Conservation (phyloP, 1,140 invertebrate species). For the Lutraria rhynchaena region DNA sequence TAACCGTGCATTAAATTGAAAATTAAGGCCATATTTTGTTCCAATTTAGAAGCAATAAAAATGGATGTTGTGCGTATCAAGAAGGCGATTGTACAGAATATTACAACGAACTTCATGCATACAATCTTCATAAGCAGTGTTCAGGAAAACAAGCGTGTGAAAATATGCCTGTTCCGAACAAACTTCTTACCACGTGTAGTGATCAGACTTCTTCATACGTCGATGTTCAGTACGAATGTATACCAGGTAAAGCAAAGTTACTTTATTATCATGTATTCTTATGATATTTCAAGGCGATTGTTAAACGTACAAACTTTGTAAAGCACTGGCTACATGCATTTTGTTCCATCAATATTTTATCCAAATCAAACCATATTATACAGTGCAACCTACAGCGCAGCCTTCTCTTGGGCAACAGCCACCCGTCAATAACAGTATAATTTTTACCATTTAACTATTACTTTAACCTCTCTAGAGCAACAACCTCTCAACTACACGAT, state of each 20-base stretch:
- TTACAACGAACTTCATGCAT: constrained; percentile 11
- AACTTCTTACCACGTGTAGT: neutral
- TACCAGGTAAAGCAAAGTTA: neutral
- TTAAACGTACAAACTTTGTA: too few relatives aligned
- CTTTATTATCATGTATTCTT: too few relatives aligned
- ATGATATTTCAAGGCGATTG: too few relatives aligned
- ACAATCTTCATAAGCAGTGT: constrained; percentile 22
- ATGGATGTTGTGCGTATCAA: constrained; percentile 12
- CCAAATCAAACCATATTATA: too few relatives aligned
- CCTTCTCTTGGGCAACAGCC: too few relatives aligned
- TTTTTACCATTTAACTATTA: too few relatives aligned
- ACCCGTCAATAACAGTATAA: too few relatives aligned
- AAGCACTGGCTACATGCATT: too few relatives aligned
- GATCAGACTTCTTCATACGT: neutral
- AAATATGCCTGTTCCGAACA: neutral
- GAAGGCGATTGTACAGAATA: constrained; percentile 22
- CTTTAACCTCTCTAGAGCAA: too few relatives aligned
- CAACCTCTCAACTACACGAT: too few relatives aligned
- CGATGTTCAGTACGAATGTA: constrained; percentile 16
- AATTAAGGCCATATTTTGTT: neutral
- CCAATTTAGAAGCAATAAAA: neutral
- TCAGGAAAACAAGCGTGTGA: constrained; percentile 29
- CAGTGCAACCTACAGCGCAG: too few relatives aligned
- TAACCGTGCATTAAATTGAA: neutral
- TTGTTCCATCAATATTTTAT: too few relatives aligned